Evolutionary conservation across 2,113 vertebrate genomes (phyloP).

Genomic region (Hylia prasina): DNA sequence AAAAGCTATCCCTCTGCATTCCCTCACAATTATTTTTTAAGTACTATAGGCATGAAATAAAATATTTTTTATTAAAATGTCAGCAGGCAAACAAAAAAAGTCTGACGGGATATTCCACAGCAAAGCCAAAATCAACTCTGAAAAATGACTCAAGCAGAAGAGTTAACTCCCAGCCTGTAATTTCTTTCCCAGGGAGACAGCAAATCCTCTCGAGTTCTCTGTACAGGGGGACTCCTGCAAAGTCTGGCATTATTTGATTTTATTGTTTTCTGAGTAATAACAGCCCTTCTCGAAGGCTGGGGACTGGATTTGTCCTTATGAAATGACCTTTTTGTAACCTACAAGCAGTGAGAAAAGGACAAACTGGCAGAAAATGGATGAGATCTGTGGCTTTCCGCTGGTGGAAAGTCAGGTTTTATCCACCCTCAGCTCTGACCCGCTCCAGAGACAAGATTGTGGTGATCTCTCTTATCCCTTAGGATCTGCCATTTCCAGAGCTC

Average conservation of each 20-base stretch:
- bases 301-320: slow-evolving; percentile 31
- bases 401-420: background rate
- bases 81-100: background rate
- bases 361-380: background rate
- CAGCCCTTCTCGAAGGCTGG: background rate
- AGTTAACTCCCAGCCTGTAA: slow-evolving; percentile 19
- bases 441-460: background rate
- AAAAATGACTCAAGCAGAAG: background rate
- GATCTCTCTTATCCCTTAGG: background rate
- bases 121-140: slow-evolving; percentile 24
- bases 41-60: background rate
- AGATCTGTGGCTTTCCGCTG: background rate
- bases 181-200: slow-evolving; percentile 43
- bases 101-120: background rate
- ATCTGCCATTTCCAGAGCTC: background rate
- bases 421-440: background rate
- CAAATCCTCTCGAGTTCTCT: slow-evolving; percentile 41
- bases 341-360: background rate
- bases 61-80: slow-evolving; percentile 50
- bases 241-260: slow-evolving; percentile 31
- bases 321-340: slow-evolving; percentile 39
- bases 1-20: background rate
- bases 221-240: background rate
- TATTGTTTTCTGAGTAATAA: slow-evolving; percentile 39
- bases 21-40: slow-evolving; percentile 1